These are phyloP conservation scores for Drosophila anomalata DNA, from an alignment of 2,888 invertebrate species.

Conservation along the genomic window DNA sequence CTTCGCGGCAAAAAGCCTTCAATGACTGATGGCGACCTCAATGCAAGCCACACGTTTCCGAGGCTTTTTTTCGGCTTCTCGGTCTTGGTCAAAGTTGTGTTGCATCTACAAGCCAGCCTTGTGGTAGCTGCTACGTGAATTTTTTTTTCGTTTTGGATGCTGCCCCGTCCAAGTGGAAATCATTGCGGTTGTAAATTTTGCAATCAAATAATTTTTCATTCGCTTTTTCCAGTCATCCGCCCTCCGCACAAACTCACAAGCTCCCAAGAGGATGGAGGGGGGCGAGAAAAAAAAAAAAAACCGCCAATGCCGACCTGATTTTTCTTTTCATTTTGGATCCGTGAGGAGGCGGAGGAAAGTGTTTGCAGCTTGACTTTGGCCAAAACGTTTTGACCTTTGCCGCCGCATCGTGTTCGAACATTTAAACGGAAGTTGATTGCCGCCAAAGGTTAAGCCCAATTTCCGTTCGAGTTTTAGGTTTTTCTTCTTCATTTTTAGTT, in stretches of 20 bases:
- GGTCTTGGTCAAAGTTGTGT: conserved; percentile 70
- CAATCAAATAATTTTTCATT: conserved; percentile 79
- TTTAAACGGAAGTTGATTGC: conserved; percentile 80
- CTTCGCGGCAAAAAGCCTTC: conserved; percentile 41
- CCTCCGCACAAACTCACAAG: conserved; percentile 6
- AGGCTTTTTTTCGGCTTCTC: conserved; percentile 72
- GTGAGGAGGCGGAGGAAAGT: conserved; percentile 44
- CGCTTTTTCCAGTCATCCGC: conserved; percentile 51
- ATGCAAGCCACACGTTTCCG: conserved; percentile 70
- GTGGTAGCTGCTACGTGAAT: conserved; percentile 40
- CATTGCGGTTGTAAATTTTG: conserved; percentile 78
- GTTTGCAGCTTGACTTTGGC: conserved; percentile 52
- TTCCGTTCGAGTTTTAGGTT: conserved; percentile 66
- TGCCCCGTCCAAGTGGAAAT: conserved; percentile 61
- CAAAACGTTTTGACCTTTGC: conserved; percentile 77
- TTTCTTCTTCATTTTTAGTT: background rate
- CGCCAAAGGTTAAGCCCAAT: conserved; percentile 79
- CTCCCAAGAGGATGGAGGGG: conserved; percentile 2
- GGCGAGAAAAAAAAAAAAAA: conserved; percentile 20
- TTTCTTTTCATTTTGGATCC: conserved; percentile 72
- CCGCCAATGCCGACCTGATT: conserved; percentile 77
- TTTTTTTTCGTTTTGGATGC: conserved; percentile 35
- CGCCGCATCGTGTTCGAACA: conserved; percentile 76
- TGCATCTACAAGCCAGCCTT: conserved; percentile 29
- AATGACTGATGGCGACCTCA: conserved; percentile 70